Evolutionary conservation across 2,888 invertebrate genomes (phyloP).

Genomic region (Ornithoptera priamus): DNA sequence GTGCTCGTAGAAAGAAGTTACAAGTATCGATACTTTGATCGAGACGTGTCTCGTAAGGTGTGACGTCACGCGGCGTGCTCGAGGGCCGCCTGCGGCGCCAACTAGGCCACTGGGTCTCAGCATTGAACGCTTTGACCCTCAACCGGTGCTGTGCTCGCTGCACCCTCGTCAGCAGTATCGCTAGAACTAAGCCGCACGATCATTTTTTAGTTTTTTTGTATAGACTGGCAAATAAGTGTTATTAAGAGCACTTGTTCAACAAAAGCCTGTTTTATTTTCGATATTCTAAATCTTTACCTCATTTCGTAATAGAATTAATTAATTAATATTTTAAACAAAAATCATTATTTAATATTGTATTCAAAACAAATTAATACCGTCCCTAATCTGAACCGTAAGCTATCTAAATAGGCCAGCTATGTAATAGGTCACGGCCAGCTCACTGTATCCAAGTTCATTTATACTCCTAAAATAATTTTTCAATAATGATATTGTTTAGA

Average conservation of each 20-base stretch:
- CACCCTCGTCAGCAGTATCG: conserved; percentile 22
- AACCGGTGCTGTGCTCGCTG: conserved; percentile 12
- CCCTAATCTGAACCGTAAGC: not conserved
- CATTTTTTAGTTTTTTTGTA: not conserved
- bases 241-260: conserved; percentile 1
- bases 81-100: conserved; percentile 54
- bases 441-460: conserved; percentile 5
- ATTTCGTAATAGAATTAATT: not conserved
- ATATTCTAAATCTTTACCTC: not conserved
- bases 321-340: no score
- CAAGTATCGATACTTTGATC: conserved; percentile 18
- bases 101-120: conserved; percentile 59
- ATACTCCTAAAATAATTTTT: not conserved
- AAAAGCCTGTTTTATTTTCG: no score
- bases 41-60: conserved; percentile 25
- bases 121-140: conserved; percentile 37
- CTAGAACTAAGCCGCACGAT: conserved; percentile 12
- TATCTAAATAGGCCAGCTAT: conserved; percentile 7
- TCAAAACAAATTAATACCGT: not conserved
- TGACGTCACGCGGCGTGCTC: conserved; percentile 56
- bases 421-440: conserved; percentile 16
- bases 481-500: no score
- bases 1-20: conserved; percentile 2
- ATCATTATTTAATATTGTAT: not conserved
- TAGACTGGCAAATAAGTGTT: not conserved